Conservation (phyloP, 2,797 vertebrate species). For the Danio choprae region DNA sequence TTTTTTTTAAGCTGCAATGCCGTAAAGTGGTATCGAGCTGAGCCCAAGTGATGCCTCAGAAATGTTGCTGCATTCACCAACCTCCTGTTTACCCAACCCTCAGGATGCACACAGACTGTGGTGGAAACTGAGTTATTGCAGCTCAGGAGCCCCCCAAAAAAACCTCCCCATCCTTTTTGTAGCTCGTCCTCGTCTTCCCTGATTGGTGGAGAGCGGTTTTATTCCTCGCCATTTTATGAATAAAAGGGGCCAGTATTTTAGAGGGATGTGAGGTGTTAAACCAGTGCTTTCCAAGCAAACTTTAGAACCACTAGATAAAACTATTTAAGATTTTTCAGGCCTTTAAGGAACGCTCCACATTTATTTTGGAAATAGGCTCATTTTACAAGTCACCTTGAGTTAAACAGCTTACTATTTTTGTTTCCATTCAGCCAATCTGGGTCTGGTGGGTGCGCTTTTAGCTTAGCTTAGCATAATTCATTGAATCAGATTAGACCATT, state of each 20-base stretch:
- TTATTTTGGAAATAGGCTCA: too few species aligned
- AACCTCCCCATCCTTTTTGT: conserved; percentile 26
- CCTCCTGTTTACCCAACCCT: conserved; percentile 21
- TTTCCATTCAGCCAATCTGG: too few species aligned
- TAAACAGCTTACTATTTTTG: too few species aligned
- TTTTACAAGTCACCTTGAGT: too few species aligned
- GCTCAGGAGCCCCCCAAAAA: conserved; percentile 26
- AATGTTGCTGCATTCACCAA: conserved; percentile 34
- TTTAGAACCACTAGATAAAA: background rate
- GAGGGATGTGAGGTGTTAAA: background rate
- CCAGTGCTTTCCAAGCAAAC: conserved; percentile 9
- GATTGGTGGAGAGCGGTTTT: conserved; percentile 42
- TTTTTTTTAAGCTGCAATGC: conserved; percentile 22
- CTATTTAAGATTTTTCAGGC: background rate
- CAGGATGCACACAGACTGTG: conserved; percentile 5
- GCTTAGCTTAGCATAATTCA: too few species aligned
- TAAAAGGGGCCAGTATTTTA: conserved; percentile 38
- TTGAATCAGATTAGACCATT: too few species aligned
- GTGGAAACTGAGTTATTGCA: conserved; percentile 11
- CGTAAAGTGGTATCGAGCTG: conserved; percentile 43
- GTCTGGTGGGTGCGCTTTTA: too few species aligned
- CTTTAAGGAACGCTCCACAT: background rate
- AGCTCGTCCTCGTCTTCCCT: conserved; percentile 30
- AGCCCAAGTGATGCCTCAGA: conserved; percentile 61
- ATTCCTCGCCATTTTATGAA: conserved; percentile 19